phyloP scores from a whole-genome alignment of 2,797 vertebrate species.

The Neoniphon sammara region DNA sequence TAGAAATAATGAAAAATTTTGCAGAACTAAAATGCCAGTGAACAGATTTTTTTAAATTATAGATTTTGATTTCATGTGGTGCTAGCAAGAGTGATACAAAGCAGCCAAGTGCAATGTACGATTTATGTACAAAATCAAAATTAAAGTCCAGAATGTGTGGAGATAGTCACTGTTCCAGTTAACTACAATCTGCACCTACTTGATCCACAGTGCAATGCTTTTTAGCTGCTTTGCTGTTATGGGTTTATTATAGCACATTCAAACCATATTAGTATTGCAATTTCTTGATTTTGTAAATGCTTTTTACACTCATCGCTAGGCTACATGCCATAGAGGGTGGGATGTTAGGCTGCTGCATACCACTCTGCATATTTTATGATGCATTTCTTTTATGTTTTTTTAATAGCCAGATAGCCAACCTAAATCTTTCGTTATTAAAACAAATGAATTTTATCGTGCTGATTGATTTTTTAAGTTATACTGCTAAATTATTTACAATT shows the following conservation, averaged over 20 bases:
- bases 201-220: slow-evolving; percentile 3
- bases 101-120: neutral
- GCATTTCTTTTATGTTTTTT: slow-evolving; percentile 12
- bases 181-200: slow-evolving; percentile 1
- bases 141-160: neutral
- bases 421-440: slow-evolving; percentile 31
- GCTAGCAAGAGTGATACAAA: neutral
- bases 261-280: slow-evolving; percentile 37
- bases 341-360: slow-evolving; percentile 5
- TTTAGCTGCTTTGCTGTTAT: slow-evolving; percentile 9
- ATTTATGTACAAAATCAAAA: neutral
- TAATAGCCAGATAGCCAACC: neutral
- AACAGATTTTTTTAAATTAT: neutral
- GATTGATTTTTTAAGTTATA: slow-evolving; percentile 63
- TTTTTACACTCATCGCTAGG: slow-evolving; percentile 20
- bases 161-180: neutral
- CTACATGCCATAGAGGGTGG: slow-evolving; percentile 13
- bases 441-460: slow-evolving; percentile 18
- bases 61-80: neutral
- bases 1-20: neutral
- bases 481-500: slow-evolving; percentile 80
- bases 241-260: slow-evolving; percentile 26
- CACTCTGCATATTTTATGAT: slow-evolving; percentile 20
- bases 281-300: slow-evolving; percentile 53
- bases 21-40: neutral